Percentiles rank a stretch among this genome's conserved stretches.
phyloP scores from a whole-genome alignment of 2,113 vertebrate species.

The Elephantulus edwardii region DNA sequence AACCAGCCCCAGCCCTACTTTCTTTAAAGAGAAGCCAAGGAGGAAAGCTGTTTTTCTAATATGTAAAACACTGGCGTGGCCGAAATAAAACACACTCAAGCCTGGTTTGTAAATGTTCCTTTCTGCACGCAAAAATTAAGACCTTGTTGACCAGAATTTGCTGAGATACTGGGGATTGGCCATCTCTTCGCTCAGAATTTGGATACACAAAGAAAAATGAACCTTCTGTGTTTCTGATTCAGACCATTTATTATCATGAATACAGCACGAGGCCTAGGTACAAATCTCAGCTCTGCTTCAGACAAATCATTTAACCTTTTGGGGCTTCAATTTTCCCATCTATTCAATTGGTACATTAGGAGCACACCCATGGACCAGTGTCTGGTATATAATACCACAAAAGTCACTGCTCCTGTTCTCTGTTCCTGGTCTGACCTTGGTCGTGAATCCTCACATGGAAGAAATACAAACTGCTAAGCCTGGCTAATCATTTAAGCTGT shows the following conservation, averaged over 20 bases:
- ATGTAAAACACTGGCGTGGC: neutral
- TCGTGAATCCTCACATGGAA: neutral
- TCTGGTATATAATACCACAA: neutral
- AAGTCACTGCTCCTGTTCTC: neutral
- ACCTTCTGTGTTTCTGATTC: neutral
- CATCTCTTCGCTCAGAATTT: neutral
- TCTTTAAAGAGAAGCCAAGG: neutral
- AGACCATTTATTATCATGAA: neutral
- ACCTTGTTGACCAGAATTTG: neutral
- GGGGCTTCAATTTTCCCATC: neutral
- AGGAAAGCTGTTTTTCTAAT: neutral
- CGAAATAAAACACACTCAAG: constrained; percentile 13
- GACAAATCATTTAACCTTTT: neutral
- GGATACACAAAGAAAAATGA: neutral
- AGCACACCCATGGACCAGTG: neutral
- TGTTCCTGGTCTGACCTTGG: neutral
- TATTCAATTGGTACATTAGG: too few relatives aligned
- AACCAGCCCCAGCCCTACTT: neutral
- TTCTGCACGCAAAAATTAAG: neutral
- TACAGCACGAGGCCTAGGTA: neutral
- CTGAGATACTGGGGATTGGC: too few relatives aligned
- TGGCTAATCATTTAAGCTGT: neutral
- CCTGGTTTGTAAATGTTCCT: neutral
- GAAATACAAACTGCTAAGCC: neutral
- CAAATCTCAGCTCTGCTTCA: neutral